Evolutionary conservation across 2,113 vertebrate species (phyloP).

Genomic region (Saccopteryx bilineata): DNA sequence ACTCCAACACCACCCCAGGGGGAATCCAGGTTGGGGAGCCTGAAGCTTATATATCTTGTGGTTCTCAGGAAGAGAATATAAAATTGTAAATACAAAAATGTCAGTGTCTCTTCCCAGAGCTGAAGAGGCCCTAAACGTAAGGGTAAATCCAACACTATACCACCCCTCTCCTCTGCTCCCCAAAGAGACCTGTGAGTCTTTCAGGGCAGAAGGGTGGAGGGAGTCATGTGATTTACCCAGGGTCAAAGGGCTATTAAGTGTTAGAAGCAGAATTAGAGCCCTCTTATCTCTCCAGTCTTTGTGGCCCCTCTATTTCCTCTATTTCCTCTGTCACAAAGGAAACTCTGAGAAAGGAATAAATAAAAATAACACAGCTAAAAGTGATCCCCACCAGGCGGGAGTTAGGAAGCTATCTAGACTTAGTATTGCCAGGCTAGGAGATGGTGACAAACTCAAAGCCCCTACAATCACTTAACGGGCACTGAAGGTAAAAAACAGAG

Average conservation of each 20-base stretch:
- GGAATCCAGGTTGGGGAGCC: background rate
- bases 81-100: conserved; percentile 28
- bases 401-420: conserved; percentile 55
- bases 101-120: background rate
- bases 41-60: background rate
- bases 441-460: background rate
- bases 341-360: conserved; percentile 53
- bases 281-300: background rate
- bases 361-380: conserved; percentile 53
- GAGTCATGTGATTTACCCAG: background rate
- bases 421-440: background rate
- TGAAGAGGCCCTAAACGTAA: background rate
- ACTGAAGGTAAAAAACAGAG: background rate
- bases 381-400: background rate
- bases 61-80: conserved; percentile 16
- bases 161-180: background rate
- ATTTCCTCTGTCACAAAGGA: conserved; percentile 63
- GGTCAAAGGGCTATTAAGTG: background rate
- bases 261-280: background rate
- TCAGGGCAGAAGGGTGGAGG: background rate
- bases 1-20: background rate
- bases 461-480: background rate
- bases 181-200: background rate
- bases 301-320: background rate
- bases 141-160: background rate